Evolutionary conservation across 2,888 invertebrate species (phyloP).

Genomic region (Pristionchus maxplancki): DNA sequence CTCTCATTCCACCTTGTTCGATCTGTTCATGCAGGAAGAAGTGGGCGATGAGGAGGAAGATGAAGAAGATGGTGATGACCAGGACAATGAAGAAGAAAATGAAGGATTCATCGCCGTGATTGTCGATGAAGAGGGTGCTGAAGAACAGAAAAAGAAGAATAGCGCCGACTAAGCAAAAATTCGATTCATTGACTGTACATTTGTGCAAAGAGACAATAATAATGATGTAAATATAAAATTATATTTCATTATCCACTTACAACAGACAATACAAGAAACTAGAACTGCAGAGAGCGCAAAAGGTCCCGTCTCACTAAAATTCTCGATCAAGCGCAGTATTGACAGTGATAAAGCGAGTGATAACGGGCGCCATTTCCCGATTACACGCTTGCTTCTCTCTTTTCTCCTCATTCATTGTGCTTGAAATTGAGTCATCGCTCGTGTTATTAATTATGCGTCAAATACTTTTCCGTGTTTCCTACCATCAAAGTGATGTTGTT

Average conservation of each 20-base stretch:
- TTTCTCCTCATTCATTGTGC: not conserved
- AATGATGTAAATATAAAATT: too few relatives aligned
- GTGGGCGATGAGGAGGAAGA: not conserved
- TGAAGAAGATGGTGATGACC: not conserved
- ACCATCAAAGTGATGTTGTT: too few relatives aligned
- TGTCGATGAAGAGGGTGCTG: not conserved
- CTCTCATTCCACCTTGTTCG: not conserved
- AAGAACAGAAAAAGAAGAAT: not conserved
- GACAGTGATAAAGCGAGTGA: not conserved
- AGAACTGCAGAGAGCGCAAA: too few relatives aligned
- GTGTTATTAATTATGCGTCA: not conserved
- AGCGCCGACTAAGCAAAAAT: too few relatives aligned
- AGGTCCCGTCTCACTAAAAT: not conserved
- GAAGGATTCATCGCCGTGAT: not conserved
- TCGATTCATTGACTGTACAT: too few relatives aligned
- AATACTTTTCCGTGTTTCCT: too few relatives aligned
- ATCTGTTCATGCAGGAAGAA: not conserved
- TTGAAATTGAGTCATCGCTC: not conserved
- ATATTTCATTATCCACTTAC: too few relatives aligned
- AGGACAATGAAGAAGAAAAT: not conserved
- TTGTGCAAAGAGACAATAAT: too few relatives aligned
- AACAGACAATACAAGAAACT: too few relatives aligned
- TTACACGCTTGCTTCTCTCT: not conserved
- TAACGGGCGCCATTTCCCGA: not conserved
- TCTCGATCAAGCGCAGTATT: not conserved